Evolutionary conservation across 2,797 vertebrate genomes (phyloP), one percentile per base, ranked within the genome.

Genomic region (Sternotherus odoratus): DNA sequence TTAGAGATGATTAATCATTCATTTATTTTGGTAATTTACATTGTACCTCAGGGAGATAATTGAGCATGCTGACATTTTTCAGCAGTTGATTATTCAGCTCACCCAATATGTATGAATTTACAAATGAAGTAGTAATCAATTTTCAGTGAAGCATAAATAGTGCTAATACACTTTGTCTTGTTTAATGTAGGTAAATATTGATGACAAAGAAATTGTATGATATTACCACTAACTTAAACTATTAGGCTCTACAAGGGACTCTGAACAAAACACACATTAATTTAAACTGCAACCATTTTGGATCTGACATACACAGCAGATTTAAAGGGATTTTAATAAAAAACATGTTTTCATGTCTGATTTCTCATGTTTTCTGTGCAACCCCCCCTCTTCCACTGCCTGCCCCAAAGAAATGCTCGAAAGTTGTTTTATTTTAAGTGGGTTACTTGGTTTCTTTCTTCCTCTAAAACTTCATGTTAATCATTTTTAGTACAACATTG

Each of bases 11-110:
- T 93, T 95, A 95, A 86, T 96, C 69, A 75, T 85, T 96, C 69
- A 75, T 85, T 30, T 82, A 48, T 88, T 94, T 96, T 91, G 78
- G 79, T 92, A 91, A 88, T 88, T 96, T 93, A 86, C 85, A 82
- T 88, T 94, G 77, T 92, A 91, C n/a, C 3, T 83, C 12, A 48
- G 53, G n/a, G 77, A 94, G 87, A 95, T 95, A 95, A 95, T 94
- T 90, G 72, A 88, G 36, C 87, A 63, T 95, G 80, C 78, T 97
- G 91, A 96, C 43, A 46, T 93, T 97, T 96, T 89, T 88, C 79
- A 93, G 56, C n/a, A 91, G 51, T 63, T 92, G 82, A 89, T 97
- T 89, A 77, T 95, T 85, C n/a, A 79, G 16, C 63, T 89, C 36
- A 88, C 53, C 49, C 51, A 53, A 9, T 17, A 88, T 23, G 66